Evolutionary conservation across 2,797 vertebrate genomes (phyloP), one percentile per base, ranked within the genome.

Genomic region (Fundulus diaphanus): DNA sequence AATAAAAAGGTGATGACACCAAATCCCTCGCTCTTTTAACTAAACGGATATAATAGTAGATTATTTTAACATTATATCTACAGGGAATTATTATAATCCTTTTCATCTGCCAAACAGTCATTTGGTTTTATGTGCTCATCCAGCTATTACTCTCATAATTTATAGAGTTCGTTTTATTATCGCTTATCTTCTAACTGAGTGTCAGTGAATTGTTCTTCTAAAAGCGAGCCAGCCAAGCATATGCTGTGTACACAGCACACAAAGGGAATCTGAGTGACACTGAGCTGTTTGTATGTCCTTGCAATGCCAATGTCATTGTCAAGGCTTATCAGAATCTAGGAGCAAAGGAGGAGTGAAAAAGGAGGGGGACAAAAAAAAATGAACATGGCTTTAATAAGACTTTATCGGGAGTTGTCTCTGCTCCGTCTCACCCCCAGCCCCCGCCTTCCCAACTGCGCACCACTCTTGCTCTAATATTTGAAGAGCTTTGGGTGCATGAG

Each of bases 371-470:
- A 29, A 70, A n/a, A 46, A 71, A 84, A 88, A 85, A 90, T 87
- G 70, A 85, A 87, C 73, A 80, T 79, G 71, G 85, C 82, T 93
- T 94, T 94, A 94, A 94, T 94, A 90, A 93, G 94, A 94, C 93
- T 94, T 93, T 92, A 94, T 94, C 92, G 77, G 87, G 87, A 91
- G 88, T 93, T 91, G 81, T 88, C 83, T 87, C 59, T 78, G 84
- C 81, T 79, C 78, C 63, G 66, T 77, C 77, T 81, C 68, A 35
- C 77, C 73, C 24, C 68, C 51, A 2, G 68, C 74, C 69, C 80
- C 77, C 63, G 44, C 78, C 37, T 20, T 82, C 74, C 52, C 80
- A 73, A 83, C 79, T 61, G 68, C 6, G 73, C 87, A 85, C 85
- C 89, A 86, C 81, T 82, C 42, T 79, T 69, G 54, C 87, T 90